These are phyloP conservation scores for Drepanosiphum platanoidis DNA, from an alignment of 2,888 invertebrate species.

Conservation along the genomic window DNA sequence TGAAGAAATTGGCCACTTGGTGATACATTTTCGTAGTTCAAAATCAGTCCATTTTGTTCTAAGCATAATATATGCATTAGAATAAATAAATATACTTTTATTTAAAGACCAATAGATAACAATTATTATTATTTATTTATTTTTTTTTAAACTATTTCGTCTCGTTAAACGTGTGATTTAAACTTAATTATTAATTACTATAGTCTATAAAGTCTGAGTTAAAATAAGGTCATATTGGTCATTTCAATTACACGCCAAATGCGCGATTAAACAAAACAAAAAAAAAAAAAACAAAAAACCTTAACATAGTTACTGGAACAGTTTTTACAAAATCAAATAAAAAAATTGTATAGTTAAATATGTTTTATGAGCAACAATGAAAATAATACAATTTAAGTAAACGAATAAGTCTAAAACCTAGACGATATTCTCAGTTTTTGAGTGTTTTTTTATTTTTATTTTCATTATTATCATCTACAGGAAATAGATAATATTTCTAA, in stretches of 20 bases:
- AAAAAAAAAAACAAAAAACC: background rate
- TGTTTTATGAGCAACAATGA: background rate
- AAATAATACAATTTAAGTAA: background rate
- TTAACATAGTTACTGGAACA: background rate
- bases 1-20: too few relatives aligned
- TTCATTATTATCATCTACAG: background rate
- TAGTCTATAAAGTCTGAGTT: background rate
- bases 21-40: background rate
- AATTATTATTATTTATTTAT: background rate
- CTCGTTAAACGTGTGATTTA: background rate
- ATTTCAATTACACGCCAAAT: background rate
- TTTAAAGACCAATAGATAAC: too few relatives aligned
- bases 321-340: background rate
- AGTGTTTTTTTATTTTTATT: too few relatives aligned
- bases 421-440: too few relatives aligned
- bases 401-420: too few relatives aligned
- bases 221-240: background rate
- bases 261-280: background rate
- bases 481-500: background rate
- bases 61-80: constrained; percentile 1
- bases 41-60: constrained; percentile 16
- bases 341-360: background rate
- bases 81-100: too few relatives aligned
- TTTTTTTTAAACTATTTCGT: background rate
- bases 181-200: background rate